Conservation (phyloP, 2,113 vertebrate genomes). For the Nymphicus hollandicus region DNA sequence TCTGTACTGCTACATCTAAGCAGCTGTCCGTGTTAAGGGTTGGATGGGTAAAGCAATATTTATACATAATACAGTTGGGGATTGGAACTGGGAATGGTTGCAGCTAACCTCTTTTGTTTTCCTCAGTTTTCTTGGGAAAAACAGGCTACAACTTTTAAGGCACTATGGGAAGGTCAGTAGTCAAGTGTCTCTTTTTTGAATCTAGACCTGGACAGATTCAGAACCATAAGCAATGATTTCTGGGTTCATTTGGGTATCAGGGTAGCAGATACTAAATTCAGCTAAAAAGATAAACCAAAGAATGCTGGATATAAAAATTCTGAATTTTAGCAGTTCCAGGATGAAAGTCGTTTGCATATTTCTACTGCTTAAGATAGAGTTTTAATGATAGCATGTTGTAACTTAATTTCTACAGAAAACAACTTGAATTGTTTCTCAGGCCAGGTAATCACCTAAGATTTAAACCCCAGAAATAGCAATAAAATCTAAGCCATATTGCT, state of each 20-base stretch:
- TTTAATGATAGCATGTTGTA: background rate
- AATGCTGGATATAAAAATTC: background rate
- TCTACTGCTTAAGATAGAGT: background rate
- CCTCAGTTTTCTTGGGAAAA: background rate
- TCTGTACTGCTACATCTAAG: background rate
- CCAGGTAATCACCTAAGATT: background rate
- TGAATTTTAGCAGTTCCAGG: background rate
- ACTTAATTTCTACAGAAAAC: background rate
- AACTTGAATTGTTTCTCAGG: background rate
- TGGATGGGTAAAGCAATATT: background rate
- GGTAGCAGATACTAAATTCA: background rate
- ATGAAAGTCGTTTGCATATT: background rate
- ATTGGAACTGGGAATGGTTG: background rate
- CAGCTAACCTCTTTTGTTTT: background rate
- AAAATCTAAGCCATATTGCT: background rate
- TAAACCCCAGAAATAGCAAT: background rate
- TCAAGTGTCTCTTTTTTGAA: background rate
- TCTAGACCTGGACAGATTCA: background rate
- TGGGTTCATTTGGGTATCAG: background rate
- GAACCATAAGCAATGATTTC: rapidly evolving
- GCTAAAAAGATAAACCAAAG: rapidly evolving
- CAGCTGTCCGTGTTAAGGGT: background rate
- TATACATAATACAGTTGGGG: background rate
- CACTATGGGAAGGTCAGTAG: background rate
- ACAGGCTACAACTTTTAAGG: background rate